A percentile compares a stretch with the other conserved stretches of the same genome.
phyloP scores from a whole-genome alignment of 2,888 invertebrate species.

The Chymomyza caudatula region DNA sequence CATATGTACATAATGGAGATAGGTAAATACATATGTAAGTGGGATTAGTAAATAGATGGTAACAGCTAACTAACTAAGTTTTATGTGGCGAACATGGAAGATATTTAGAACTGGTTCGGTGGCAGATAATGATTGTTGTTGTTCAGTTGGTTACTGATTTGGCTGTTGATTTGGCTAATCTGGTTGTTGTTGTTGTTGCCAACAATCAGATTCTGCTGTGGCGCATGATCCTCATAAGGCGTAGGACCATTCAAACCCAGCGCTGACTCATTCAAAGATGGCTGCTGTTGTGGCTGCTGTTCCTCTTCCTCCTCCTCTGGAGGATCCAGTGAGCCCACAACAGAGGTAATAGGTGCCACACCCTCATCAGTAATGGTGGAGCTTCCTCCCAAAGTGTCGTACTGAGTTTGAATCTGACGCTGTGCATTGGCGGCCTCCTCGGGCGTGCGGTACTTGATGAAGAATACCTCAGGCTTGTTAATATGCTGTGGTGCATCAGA shows the following conservation, averaged over 20 bases:
- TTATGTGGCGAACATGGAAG: slow-evolving; percentile 64
- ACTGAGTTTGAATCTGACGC: slow-evolving; percentile 76
- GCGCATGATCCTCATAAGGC: neutral
- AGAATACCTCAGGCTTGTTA: slow-evolving; percentile 78
- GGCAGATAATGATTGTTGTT: slow-evolving; percentile 63
- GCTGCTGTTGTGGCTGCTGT: slow-evolving; percentile 37
- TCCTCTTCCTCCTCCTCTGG: slow-evolving; percentile 67
- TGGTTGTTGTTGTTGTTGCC: slow-evolving; percentile 23
- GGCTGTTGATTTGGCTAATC: slow-evolving; percentile 27
- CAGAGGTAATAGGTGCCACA: slow-evolving; percentile 74
- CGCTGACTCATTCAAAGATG: neutral
- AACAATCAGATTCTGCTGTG: neutral
- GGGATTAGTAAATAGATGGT: neutral
- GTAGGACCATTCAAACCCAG: neutral
- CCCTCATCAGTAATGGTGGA: slow-evolving; percentile 76
- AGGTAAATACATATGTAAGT: neutral
- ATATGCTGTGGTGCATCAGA: slow-evolving; percentile 72
- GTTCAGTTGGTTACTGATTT: slow-evolving; percentile 19
- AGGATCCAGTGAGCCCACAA: slow-evolving; percentile 74
- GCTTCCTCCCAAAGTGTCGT: slow-evolving; percentile 75
- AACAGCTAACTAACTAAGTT: slow-evolving; percentile 69
- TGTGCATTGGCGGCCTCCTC: slow-evolving; percentile 77
- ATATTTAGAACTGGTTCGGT: slow-evolving; percentile 63
- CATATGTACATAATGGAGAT: slow-evolving; percentile 4
- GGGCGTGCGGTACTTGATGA: slow-evolving; percentile 77